Percentiles rank a stretch among this genome's conserved stretches.
phyloP scores from a whole-genome alignment of 2,797 vertebrate species.

The Trachops cirrhosus region DNA sequence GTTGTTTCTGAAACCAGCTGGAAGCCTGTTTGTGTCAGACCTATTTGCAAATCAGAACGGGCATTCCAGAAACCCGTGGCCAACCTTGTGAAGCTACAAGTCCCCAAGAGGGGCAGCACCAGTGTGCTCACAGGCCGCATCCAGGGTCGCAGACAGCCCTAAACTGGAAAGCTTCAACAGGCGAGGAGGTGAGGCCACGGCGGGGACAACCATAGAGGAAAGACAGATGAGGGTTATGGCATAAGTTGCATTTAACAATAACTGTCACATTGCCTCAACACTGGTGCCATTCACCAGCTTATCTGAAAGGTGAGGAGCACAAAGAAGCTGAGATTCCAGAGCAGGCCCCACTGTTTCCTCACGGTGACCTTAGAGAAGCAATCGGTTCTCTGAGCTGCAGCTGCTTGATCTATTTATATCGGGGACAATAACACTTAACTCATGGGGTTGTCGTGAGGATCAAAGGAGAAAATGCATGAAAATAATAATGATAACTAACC shows the following conservation, averaged over 20 bases:
- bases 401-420: neutral
- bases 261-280: neutral
- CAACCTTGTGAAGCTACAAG: neutral
- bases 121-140: neutral
- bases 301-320: neutral
- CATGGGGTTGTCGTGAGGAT: neutral
- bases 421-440: neutral
- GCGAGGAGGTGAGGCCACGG: neutral
- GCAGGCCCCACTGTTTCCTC: neutral
- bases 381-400: neutral
- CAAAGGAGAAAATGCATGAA: neutral
- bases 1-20: constrained; percentile 51
- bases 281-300: neutral
- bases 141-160: neutral
- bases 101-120: neutral
- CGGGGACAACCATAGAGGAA: neutral
- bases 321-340: neutral
- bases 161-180: neutral
- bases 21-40: neutral
- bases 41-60: constrained; percentile 41
- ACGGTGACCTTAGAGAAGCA: neutral
- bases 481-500: neutral
- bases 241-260: neutral
- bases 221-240: neutral
- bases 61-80: neutral